A percentile compares a stretch with the other conserved stretches of the same genome.
Conservation (phyloP, 2,888 invertebrate genomes). For the Cylloceria caligata region DNA sequence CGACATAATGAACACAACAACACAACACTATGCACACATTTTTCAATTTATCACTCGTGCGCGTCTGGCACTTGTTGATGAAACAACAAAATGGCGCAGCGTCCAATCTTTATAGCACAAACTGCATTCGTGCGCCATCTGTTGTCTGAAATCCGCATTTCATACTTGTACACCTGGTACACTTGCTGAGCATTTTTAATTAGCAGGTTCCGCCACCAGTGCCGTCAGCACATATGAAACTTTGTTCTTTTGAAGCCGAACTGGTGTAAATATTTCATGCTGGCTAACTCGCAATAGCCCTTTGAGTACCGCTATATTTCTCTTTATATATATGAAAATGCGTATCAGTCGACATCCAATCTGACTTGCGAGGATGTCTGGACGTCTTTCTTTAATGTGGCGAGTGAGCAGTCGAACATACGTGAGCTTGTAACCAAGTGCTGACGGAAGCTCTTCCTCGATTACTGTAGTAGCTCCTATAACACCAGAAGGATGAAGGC, state of each 20-base stretch:
- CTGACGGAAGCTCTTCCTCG: conserved; percentile 34
- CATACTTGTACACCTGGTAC: too few species aligned
- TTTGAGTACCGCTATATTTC: conserved; percentile 57
- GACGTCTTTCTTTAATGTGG: conserved; percentile 30
- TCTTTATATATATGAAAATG: conserved; percentile 12
- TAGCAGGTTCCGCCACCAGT: neutral
- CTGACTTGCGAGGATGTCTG: conserved; percentile 1
- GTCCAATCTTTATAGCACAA: too few species aligned
- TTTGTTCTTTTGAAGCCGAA: conserved; percentile 76
- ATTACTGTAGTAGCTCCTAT: conserved; percentile 12
- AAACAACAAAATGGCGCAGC: too few species aligned
- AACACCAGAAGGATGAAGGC: conserved; percentile 26
- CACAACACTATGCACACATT: too few species aligned
- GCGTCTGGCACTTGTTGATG: too few species aligned
- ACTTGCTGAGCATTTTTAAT: too few species aligned
- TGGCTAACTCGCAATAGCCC: conserved; percentile 64
- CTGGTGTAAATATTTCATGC: conserved; percentile 78
- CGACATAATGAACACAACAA: too few species aligned
- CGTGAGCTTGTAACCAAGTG: conserved; percentile 30
- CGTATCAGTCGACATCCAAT: conserved; percentile 17
- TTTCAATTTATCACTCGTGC: too few species aligned
- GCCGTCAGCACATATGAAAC: conserved; percentile 71
- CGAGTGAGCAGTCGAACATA: conserved; percentile 37
- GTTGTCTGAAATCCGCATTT: too few species aligned
- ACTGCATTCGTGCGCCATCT: too few species aligned